Percentiles rank a stretch among this genome's conserved stretches.
These are phyloP conservation scores for Drosophila anomalata DNA, from an alignment of 2,888 invertebrate species.

Conservation along the genomic window DNA sequence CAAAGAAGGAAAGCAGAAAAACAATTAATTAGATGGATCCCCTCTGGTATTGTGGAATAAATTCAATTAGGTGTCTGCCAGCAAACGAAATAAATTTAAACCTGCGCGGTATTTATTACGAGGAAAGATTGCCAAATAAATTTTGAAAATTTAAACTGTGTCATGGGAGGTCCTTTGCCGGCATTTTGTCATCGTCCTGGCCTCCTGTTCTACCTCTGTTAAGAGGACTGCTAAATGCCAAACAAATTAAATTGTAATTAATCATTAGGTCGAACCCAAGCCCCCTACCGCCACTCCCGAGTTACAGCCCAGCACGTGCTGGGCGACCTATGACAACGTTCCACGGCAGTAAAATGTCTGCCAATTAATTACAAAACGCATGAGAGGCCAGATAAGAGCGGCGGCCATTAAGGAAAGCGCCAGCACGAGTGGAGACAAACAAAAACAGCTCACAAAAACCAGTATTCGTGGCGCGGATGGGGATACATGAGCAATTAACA, in stretches of 20 bases:
- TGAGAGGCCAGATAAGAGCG: constrained; percentile 67
- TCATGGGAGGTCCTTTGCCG: neutral
- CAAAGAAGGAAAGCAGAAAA: constrained; percentile 30
- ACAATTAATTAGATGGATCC: constrained; percentile 45
- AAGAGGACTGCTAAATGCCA: constrained; percentile 51
- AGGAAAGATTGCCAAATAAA: constrained; percentile 4
- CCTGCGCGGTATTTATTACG: constrained; percentile 12
- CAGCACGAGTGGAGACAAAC: constrained; percentile 28
- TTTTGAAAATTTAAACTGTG: constrained; percentile 22
- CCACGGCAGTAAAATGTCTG: constrained; percentile 52
- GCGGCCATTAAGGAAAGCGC: constrained; percentile 58
- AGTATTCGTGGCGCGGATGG: constrained; percentile 12
- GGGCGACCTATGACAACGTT: constrained; percentile 60
- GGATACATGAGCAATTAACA: constrained; percentile 50
- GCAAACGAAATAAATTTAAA: constrained; percentile 17
- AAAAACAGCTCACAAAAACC: constrained; percentile 21
- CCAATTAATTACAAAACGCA: constrained; percentile 73
- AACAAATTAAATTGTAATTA: constrained; percentile 79
- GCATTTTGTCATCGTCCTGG: constrained; percentile 20
- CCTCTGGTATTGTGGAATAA: constrained; percentile 6
- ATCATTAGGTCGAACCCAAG: constrained; percentile 61
- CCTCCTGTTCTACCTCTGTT: constrained; percentile 2
- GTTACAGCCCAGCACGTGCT: constrained; percentile 57
- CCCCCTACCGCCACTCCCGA: constrained; percentile 13
- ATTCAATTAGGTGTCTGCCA: constrained; percentile 14